Evolutionary conservation across 1,140 invertebrate species (phyloP).

Genomic region (Neuroterus valhalla): DNA sequence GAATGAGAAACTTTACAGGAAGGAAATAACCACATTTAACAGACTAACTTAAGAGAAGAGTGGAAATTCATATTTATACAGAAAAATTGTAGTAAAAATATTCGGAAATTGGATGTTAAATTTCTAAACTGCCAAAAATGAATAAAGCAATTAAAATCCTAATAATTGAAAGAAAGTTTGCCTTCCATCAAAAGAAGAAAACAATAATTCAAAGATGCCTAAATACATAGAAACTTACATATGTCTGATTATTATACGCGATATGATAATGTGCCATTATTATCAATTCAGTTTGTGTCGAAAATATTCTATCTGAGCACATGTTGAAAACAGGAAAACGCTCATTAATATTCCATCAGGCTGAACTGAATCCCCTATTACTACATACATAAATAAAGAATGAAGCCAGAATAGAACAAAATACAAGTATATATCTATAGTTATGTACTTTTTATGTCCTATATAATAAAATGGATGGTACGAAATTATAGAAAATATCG

Average conservation of each 20-base stretch:
- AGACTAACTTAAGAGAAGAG: not conserved
- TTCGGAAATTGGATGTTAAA: not conserved
- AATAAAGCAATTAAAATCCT: no score
- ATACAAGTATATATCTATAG: not conserved
- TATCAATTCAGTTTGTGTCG: not conserved
- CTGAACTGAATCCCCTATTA: not conserved
- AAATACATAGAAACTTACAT: no score
- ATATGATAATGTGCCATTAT: no score
- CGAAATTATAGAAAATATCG: no score
- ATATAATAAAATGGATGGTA: no score
- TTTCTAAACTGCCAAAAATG: no score
- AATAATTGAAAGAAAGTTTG: no score
- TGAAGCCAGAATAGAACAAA: not conserved
- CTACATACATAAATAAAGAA: not conserved
- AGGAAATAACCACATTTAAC: not conserved
- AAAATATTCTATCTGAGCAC: conserved; percentile 8
- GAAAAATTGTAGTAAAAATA: not conserved
- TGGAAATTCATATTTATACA: not conserved
- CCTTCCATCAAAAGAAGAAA: no score
- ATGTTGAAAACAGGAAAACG: conserved; percentile 11
- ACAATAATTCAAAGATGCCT: no score
- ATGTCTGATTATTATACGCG: no score
- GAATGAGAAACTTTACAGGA: not conserved
- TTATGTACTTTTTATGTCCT: no score
- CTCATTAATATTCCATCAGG: conserved; percentile 5